phyloP scores from a whole-genome alignment of 2,888 invertebrate species.

The Horisme vitalbata region DNA sequence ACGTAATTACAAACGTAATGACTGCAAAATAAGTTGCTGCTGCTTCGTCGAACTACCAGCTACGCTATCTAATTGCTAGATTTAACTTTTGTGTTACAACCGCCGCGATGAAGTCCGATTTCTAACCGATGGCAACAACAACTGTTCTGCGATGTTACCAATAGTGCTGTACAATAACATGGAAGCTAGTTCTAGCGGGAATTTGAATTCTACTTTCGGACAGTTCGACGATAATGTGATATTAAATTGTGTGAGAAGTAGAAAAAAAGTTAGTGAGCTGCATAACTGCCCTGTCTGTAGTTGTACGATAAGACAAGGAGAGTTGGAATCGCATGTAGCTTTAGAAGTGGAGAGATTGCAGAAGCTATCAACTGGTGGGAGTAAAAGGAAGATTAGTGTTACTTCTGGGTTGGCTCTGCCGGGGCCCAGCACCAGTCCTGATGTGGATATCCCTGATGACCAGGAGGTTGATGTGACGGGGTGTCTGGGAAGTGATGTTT shows the following conservation, averaged over 20 bases:
- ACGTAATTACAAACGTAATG: conserved; percentile 40
- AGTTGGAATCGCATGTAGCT: conserved; percentile 91
- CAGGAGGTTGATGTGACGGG: conserved; percentile 67
- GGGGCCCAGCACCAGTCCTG: conserved; percentile 55
- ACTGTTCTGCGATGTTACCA: conserved; percentile 71
- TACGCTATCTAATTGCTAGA: conserved; percentile 37
- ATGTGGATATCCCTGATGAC: conserved; percentile 46
- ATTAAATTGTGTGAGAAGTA: conserved; percentile 77
- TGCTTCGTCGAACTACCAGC: conserved; percentile 53
- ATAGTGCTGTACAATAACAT: conserved; percentile 72
- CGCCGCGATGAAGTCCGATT: conserved; percentile 72
- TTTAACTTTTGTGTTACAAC: conserved; percentile 44
- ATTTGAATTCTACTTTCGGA: conserved; percentile 53
- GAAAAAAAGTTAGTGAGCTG: conserved; percentile 85
- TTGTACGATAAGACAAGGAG: conserved; percentile 90
- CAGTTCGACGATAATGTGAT: conserved; percentile 72
- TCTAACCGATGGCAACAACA: conserved; percentile 46
- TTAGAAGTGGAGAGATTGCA: conserved; percentile 85
- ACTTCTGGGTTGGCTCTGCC: conserved; percentile 52
- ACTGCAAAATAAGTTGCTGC: conserved; percentile 62
- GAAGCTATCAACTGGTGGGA: conserved; percentile 58
- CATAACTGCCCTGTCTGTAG: conserved; percentile 95
- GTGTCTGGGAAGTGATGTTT: conserved; percentile 72
- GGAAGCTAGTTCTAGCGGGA: conserved; percentile 68
- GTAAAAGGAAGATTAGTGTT: conserved; percentile 65